phyloP scores from a whole-genome alignment of 2,797 vertebrate genomes.

The Anguilla obscura region DNA sequence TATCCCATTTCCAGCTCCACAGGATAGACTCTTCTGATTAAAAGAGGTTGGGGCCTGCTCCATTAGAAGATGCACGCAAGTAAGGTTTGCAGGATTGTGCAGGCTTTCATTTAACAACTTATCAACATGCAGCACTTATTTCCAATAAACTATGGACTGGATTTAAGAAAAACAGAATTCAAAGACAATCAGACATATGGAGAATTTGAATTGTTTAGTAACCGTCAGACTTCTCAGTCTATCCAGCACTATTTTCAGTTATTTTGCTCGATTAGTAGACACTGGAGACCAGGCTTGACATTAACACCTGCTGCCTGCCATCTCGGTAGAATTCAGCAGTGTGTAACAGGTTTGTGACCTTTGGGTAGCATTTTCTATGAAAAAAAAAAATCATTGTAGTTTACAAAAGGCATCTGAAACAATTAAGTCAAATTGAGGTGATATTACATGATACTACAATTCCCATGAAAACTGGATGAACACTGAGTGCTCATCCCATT shows the following conservation, averaged over 20 bases:
- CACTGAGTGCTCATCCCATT: too few relatives aligned
- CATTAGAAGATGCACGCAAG: neutral
- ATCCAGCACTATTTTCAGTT: neutral
- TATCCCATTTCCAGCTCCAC: neutral
- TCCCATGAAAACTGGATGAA: too few relatives aligned
- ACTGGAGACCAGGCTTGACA: neutral
- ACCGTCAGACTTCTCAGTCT: neutral
- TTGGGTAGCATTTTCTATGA: too few relatives aligned
- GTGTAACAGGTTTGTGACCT: too few relatives aligned
- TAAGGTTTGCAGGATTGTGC: neutral
- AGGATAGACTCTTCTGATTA: neutral
- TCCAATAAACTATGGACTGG: too few relatives aligned
- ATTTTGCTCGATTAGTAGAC: neutral
- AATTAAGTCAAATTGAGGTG: too few relatives aligned
- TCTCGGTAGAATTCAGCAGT: too few relatives aligned
- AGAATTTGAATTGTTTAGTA: neutral
- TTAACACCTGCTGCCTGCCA: too few relatives aligned
- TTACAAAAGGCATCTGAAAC: too few relatives aligned
- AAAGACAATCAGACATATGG: neutral
- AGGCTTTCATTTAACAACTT: neutral
- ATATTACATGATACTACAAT: too few relatives aligned
- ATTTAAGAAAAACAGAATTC: neutral
- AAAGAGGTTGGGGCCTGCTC: neutral
- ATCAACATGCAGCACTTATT: neutral
- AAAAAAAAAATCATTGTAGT: too few relatives aligned